Evolutionary conservation across 2,797 vertebrate species (phyloP), one percentile per base, ranked within the genome.

Genomic region (Sebastes matsubarae): DNA sequence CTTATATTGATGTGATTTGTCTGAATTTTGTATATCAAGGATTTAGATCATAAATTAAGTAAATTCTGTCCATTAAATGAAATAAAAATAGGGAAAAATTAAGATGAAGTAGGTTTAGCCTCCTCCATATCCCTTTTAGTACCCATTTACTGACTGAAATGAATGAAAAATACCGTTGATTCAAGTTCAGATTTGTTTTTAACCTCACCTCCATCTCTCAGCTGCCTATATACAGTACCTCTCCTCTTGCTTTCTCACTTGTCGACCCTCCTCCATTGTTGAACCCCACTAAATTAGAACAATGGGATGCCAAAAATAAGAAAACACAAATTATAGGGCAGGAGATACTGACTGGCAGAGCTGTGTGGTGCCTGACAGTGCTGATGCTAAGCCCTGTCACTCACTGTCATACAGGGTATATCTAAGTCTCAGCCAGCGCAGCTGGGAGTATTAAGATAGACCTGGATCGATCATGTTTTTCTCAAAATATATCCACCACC

Each of bases 311-410:
- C 77, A 87, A 81, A 90, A 87, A 93, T 89, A 89, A 83, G 32
- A 89, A 81, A 88, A 68, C 65, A 71, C 54, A 90, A 91, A 93
- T 92, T 89, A 91, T 61, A 90, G 87, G 27, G 84, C 81, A 63
- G 79, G 75, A 84, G 73, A 75, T 69, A 36, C 18, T 93, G 92
- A 94, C 64, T 91, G 91, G 76, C 89, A 89, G 89, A 8, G 11
- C 81, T 78, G 27, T 84, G 84, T 83, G 84, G 73, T 64, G 46
- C 50, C 84, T 90, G 85, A 90, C 91, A 87, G 82, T 16, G 75
- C 66, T 87, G 80, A 93, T 92, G 87, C 82, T 84, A 86, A 88
- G 80, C 79, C 81, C 88, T 75, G 90, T 83, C 92, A 94, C 85
- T 94, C 92, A 93, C 84, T 93, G 90, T 93, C 88, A 86, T 13